phyloP scores from a whole-genome alignment of 2,888 invertebrate species.

The Leucania comma region DNA sequence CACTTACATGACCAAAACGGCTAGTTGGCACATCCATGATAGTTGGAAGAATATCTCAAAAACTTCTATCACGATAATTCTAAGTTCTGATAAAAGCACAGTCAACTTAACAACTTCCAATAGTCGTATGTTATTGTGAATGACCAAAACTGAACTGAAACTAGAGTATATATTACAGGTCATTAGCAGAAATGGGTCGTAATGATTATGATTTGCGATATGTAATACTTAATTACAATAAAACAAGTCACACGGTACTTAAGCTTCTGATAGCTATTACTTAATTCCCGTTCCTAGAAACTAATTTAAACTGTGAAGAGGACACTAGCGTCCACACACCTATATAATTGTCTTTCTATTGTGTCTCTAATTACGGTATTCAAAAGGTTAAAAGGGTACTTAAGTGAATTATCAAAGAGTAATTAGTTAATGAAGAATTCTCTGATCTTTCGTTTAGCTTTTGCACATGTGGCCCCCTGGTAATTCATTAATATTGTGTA shows the following conservation, averaged over 20 bases:
- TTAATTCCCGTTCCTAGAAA: constrained; percentile 16
- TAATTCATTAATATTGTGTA: too few species aligned
- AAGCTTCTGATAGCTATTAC: not conserved
- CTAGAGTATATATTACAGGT: constrained; percentile 31
- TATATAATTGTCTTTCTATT: too few species aligned
- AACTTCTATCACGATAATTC: not conserved
- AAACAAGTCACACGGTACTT: not conserved
- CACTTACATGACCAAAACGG: constrained; percentile 60
- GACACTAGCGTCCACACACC: too few species aligned
- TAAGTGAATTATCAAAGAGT: constrained; percentile 26
- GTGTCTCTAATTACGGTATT: too few species aligned
- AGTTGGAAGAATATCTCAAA: not conserved
- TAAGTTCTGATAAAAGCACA: not conserved
- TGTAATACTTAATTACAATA: not conserved
- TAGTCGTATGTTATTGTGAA: not conserved
- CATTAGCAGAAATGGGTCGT: constrained; percentile 10
- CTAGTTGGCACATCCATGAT: constrained; percentile 34
- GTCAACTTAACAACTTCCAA: too few species aligned
- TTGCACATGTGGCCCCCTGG: too few species aligned
- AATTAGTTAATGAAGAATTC: constrained; percentile 32
- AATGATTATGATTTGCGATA: constrained; percentile 7
- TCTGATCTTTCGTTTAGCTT: constrained; percentile 2
- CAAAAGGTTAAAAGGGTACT: too few species aligned
- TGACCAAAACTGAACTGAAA: not conserved
- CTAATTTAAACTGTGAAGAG: constrained; percentile 12